Conservation (phyloP, 2,888 invertebrate species). For the Meta bourneti region DNA sequence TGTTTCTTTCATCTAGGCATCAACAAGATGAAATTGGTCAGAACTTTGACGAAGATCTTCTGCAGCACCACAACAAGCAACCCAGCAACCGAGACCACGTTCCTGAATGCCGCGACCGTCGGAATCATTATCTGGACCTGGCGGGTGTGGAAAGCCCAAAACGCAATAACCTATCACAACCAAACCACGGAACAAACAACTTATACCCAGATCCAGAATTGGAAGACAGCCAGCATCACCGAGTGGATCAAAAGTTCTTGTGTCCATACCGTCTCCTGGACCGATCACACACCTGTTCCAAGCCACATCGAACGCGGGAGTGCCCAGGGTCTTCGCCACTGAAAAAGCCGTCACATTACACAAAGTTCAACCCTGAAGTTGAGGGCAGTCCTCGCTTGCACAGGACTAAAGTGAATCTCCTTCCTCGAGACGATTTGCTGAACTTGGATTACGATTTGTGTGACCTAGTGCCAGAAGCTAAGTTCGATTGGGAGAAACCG, state of each 20-base stretch:
- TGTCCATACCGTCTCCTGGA: constrained; percentile 78
- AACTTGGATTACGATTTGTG: constrained; percentile 75
- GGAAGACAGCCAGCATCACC: constrained; percentile 26
- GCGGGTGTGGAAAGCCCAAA: constrained; percentile 81
- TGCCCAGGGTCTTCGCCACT: constrained; percentile 31
- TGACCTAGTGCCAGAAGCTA: constrained; percentile 73
- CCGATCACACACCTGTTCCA: constrained; percentile 78
- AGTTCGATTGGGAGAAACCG: constrained; percentile 76
- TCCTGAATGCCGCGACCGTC: constrained; percentile 78
- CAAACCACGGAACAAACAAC: constrained; percentile 25
- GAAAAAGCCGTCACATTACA: constrained; percentile 54
- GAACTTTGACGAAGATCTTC: constrained; percentile 72
- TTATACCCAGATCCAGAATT: background rate
- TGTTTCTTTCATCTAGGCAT: constrained; percentile 78
- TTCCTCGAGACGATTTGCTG: constrained; percentile 63
- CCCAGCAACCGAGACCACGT: constrained; percentile 77
- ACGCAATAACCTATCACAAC: constrained; percentile 50
- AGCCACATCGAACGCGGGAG: constrained; percentile 55
- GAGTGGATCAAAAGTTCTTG: constrained; percentile 73
- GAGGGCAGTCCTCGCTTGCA: constrained; percentile 51
- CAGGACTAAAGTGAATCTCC: constrained; percentile 45
- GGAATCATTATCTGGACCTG: constrained; percentile 81
- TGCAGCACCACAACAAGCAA: constrained; percentile 79
- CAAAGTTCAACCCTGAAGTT: constrained; percentile 33
- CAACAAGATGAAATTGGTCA: constrained; percentile 54